Conservation (phyloP, 2,888 invertebrate genomes). For the Thymelicus acteon region DNA sequence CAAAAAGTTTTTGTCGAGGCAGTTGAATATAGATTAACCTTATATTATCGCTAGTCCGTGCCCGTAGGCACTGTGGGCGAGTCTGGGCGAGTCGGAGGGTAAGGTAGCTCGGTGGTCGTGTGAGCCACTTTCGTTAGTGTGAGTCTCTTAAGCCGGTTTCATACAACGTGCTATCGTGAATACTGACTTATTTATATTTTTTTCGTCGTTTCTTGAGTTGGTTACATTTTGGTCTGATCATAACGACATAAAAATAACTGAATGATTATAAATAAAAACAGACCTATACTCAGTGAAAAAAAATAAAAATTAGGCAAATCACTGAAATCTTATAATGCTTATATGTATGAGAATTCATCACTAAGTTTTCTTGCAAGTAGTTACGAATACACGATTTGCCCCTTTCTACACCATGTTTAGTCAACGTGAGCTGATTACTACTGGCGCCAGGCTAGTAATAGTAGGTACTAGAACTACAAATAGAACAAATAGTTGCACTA, state of each 20-base stretch:
- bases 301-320: too few species aligned
- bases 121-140: constrained; percentile 9
- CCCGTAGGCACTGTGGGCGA: neutral
- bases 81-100: neutral
- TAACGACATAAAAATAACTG: neutral
- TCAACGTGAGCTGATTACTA: constrained; percentile 3
- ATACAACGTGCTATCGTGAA: neutral
- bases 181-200: neutral
- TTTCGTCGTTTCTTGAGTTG: neutral
- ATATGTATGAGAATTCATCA: neutral
- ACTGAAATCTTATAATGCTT: too few species aligned
- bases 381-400: neutral
- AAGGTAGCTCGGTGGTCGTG: constrained; percentile 10
- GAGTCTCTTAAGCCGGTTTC: constrained; percentile 4
- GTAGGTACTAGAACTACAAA: constrained; percentile 2
- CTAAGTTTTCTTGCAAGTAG: neutral
- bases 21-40: constrained; percentile 1
- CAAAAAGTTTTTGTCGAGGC: neutral
- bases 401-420: neutral
- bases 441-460: constrained; percentile 7
- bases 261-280: too few species aligned
- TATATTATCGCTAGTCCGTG: constrained; percentile 8
- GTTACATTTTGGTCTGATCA: too few species aligned
- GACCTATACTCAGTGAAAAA: too few species aligned
- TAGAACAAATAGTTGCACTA: constrained; percentile 5